Percentiles rank a stretch among this genome's conserved stretches.
phyloP scores from a whole-genome alignment of 1,140 invertebrate species.

The Aphelenchoides besseyi region DNA sequence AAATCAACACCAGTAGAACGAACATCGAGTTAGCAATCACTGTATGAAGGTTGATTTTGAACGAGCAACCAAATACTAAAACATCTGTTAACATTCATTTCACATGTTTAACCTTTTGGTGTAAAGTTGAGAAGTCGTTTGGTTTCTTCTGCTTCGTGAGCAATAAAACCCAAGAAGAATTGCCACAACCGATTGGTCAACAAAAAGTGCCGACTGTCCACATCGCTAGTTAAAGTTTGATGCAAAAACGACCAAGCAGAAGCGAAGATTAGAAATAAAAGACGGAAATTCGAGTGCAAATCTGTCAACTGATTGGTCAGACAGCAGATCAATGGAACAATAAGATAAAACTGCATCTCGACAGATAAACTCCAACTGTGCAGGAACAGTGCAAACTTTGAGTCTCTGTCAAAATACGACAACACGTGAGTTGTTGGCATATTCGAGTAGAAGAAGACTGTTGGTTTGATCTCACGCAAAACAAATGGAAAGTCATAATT shows the following conservation, averaged over 20 bases:
- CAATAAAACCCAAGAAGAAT: conserved; percentile 40
- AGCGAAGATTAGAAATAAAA: neutral
- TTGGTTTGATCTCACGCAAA: neutral
- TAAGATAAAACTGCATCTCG: conserved; percentile 51
- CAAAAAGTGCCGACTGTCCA: conserved; percentile 13
- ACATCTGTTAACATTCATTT: neutral
- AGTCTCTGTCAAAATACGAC: conserved; percentile 23
- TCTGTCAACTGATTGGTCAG: neutral
- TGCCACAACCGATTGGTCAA: conserved; percentile 41
- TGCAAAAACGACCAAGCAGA: neutral
- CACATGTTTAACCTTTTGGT: neutral
- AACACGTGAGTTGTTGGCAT: neutral
- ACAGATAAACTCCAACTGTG: conserved; percentile 50
- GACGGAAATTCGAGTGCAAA: neutral
- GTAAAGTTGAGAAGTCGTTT: neutral
- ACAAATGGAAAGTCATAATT: conserved; percentile 15
- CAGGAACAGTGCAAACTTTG: conserved; percentile 24
- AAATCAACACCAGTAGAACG: neutral
- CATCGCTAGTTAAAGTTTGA: conserved; percentile 12
- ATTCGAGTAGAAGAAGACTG: conserved; percentile 1
- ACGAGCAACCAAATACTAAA: conserved; percentile 1
- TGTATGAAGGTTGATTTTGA: neutral
- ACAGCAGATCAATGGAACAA: conserved; percentile 38
- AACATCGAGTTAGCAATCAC: neutral
- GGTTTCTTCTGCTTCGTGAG: conserved; percentile 23